Percentiles rank a stretch among this genome's conserved stretches.
These are phyloP conservation scores for Pteromalus puparum DNA, from an alignment of 1,140 invertebrate genomes.

Conservation along the genomic window DNA sequence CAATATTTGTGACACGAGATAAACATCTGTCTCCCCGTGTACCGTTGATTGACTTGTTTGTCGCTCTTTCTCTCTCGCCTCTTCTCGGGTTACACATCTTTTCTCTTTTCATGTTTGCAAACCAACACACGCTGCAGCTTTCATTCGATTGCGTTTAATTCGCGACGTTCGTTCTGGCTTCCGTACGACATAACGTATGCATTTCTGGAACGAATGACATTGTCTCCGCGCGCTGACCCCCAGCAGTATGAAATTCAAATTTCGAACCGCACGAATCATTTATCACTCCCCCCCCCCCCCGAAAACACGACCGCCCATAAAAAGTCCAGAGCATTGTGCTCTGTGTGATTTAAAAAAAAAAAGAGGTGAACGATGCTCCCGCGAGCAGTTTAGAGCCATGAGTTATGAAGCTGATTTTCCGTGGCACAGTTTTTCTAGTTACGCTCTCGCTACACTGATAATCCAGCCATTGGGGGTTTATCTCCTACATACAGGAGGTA, in stretches of 20 bases:
- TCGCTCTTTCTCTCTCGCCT: background rate
- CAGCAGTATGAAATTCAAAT: constrained; percentile 1
- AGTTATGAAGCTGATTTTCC: constrained; percentile 68
- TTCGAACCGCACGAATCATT: background rate
- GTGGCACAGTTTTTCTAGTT: constrained; percentile 53
- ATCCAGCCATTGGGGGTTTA: constrained; percentile 49
- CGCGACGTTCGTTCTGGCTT: background rate
- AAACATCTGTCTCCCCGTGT: constrained; percentile 43
- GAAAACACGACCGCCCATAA: background rate
- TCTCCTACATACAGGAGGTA: constrained; percentile 2
- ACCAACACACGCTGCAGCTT: background rate
- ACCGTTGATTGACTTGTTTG: constrained; percentile 49
- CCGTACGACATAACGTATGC: background rate
- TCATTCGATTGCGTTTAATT: background rate
- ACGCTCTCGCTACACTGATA: constrained; percentile 28
- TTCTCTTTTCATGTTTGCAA: background rate
- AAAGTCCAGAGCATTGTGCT: background rate
- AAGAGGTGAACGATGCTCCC: constrained; percentile 61
- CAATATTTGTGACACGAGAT: constrained; percentile 35
- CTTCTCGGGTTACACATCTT: constrained; percentile 13
- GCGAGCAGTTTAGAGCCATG: constrained; percentile 62
- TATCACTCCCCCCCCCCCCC: background rate
- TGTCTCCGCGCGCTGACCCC: too few relatives aligned
- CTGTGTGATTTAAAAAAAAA: constrained; percentile 48
- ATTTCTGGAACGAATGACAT: too few relatives aligned